Base-by-base conservation (phyloP, 2,888 invertebrate genomes). In the Xylota segnis region DNA sequence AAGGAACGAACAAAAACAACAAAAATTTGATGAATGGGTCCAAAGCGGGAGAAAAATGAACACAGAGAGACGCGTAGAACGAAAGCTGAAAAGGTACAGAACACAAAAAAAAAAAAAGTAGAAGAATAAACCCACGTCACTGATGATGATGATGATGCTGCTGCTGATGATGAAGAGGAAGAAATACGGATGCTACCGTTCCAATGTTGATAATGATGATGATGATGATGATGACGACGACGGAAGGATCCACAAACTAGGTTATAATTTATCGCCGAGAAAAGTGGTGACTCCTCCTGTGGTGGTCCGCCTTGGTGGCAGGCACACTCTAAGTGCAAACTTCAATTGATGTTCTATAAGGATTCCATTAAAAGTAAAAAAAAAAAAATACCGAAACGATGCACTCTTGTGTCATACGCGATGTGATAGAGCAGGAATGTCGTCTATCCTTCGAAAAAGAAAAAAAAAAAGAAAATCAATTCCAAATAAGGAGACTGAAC, bases 191-290 rank as follows among this genome's bases (percentile, higher is more conserved):
- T 68, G 40, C 54, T 34, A 72, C 50, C 14, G 14, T 37, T 59
- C 58, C 74, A 59, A 63, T 63, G 74, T 63, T 37, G 72, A 52
- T 29, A 61, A 52, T 29, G 40, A 23, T 23, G 23, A 52, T 29
- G 40, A 52, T 29, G 40, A 23, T 23, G 23, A 52, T 29, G 40
- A 66, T 37, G 27, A 16, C n/a, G 52, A 12, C 40, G 5, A 54
- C 47, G 65, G 27, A 58, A 61, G 52, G 27, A 66, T 40, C 59
- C 47, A 45, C 54, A 77, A 77, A 70, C 77, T 77, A 37, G 70
- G 77, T 74, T 74, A 77, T 45, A 77, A 70, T 70, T 70, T 54
- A 70, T 43, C 70, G 54, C 16, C 14, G 18, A 27, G 32, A 70
- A 70, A 77, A 54, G 43, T 70, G 61, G 43, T 45, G 32, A 52